A percentile compares a stretch with the other conserved stretches of the same genome.
phyloP scores from a whole-genome alignment of 1,140 invertebrate genomes.

The Anthonomus grandis region DNA sequence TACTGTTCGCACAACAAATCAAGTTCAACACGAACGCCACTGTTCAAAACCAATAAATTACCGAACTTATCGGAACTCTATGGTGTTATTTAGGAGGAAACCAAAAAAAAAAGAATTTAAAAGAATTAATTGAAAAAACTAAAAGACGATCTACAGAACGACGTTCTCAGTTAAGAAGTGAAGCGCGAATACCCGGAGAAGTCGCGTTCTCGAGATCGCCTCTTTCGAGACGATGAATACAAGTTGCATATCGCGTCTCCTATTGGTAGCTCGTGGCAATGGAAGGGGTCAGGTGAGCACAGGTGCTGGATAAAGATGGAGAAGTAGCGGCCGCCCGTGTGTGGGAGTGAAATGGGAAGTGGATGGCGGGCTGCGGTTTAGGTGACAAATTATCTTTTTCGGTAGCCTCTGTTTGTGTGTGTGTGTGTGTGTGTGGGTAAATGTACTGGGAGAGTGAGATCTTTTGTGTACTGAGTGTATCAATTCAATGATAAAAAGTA shows the following conservation, averaged over 20 bases:
- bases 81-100: too few species aligned
- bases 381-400: slow-evolving; percentile 10
- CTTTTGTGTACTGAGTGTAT: too few species aligned
- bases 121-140: too few species aligned
- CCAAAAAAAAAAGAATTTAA: neutral
- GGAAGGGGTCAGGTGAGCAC: slow-evolving; percentile 21
- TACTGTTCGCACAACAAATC: too few species aligned
- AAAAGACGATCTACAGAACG: too few species aligned
- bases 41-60: too few species aligned
- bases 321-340: slow-evolving; percentile 6
- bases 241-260: slow-evolving; percentile 2
- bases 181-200: slow-evolving; percentile 14
- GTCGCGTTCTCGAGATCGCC: slow-evolving; percentile 15
- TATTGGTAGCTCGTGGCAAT: slow-evolving; percentile 7
- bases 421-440: too few species aligned
- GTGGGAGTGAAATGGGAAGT: neutral
- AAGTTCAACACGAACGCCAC: slow-evolving; percentile 4
- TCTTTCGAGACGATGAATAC: slow-evolving; percentile 13
- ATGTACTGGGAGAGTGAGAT: too few species aligned
- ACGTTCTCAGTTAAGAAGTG: slow-evolving; percentile 20
- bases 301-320: slow-evolving; percentile 14
- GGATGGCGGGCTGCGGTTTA: slow-evolving; percentile 3
- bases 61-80: too few species aligned
- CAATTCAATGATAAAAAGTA: too few species aligned
- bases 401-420: too few species aligned